Percentiles rank a stretch among this genome's conserved stretches.
phyloP scores from a whole-genome alignment of 2,888 invertebrate species.

The Heliconius hortense region DNA sequence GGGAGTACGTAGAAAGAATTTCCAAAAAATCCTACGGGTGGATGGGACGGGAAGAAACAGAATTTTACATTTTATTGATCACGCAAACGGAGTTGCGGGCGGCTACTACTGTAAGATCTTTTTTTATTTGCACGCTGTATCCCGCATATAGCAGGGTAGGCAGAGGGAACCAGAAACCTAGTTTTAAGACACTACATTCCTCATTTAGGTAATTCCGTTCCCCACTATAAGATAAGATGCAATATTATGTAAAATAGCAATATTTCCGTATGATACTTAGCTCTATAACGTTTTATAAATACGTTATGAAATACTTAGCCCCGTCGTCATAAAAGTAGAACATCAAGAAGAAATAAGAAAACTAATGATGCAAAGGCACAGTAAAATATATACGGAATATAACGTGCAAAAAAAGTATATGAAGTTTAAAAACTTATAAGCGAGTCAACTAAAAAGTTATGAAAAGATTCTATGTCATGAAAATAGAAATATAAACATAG shows the following conservation, averaged over 20 bases:
- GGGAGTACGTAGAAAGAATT: too few species aligned
- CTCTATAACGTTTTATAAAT: not conserved
- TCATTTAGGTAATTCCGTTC: not conserved
- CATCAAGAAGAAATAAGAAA: not conserved
- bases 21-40: too few species aligned
- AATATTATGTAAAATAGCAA: constrained; percentile 8
- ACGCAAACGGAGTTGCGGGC: too few species aligned
- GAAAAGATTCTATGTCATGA: not conserved
- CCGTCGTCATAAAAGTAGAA: not conserved
- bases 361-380: not conserved
- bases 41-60: too few species aligned
- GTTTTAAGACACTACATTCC: too few species aligned
- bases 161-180: too few species aligned
- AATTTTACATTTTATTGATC: too few species aligned
- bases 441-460: not conserved
- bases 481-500: too few species aligned
- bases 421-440: not conserved
- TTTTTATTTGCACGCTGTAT: too few species aligned
- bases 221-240: not conserved
- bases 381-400: not conserved
- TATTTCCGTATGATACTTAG: not conserved
- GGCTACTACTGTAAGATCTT: too few species aligned
- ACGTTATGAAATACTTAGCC: not conserved
- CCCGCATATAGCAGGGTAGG: too few species aligned
- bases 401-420: not conserved